Conservation (phyloP, 2,113 vertebrate genomes). For the Bostrychus sinensis region DNA sequence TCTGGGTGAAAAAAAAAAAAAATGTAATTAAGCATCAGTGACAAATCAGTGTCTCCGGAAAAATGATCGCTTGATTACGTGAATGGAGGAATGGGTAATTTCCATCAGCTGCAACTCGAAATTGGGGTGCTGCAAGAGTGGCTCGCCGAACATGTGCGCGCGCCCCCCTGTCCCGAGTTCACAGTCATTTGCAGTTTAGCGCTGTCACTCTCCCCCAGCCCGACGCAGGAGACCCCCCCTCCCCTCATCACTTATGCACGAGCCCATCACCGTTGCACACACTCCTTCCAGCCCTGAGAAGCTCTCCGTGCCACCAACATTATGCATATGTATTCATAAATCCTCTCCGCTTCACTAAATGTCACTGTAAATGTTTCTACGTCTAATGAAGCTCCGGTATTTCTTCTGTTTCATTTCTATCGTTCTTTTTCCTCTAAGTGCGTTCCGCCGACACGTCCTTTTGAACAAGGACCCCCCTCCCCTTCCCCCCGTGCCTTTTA, state of each 20-base stretch:
- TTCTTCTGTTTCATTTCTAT: slow-evolving; percentile 61
- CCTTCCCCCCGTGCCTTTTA: too few species aligned
- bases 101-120: slow-evolving; percentile 69
- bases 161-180: slow-evolving; percentile 5
- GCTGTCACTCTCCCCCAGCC: slow-evolving; percentile 56
- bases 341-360: slow-evolving; percentile 72
- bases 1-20: slow-evolving; percentile 35
- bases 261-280: slow-evolving; percentile 74
- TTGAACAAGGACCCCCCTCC: slow-evolving; percentile 38
- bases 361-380: slow-evolving; percentile 78
- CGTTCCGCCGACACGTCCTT: slow-evolving; percentile 12
- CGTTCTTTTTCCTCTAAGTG: slow-evolving; percentile 7
- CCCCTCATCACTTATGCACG: slow-evolving; percentile 80
- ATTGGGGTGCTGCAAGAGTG: slow-evolving; percentile 60
- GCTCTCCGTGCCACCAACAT: slow-evolving; percentile 73
- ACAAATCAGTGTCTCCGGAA: slow-evolving; percentile 55
- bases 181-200: slow-evolving; percentile 49
- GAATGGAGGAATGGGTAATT: slow-evolving; percentile 66
- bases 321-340: slow-evolving; percentile 81
- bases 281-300: slow-evolving; percentile 73
- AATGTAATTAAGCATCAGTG: slow-evolving; percentile 67
- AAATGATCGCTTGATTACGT: slow-evolving; percentile 68
- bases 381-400: slow-evolving; percentile 73
- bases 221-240: slow-evolving; percentile 53
- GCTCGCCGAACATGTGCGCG: slow-evolving; percentile 21